phyloP scores from a whole-genome alignment of 2,797 vertebrate genomes.

The Sebastes ruberrimus region DNA sequence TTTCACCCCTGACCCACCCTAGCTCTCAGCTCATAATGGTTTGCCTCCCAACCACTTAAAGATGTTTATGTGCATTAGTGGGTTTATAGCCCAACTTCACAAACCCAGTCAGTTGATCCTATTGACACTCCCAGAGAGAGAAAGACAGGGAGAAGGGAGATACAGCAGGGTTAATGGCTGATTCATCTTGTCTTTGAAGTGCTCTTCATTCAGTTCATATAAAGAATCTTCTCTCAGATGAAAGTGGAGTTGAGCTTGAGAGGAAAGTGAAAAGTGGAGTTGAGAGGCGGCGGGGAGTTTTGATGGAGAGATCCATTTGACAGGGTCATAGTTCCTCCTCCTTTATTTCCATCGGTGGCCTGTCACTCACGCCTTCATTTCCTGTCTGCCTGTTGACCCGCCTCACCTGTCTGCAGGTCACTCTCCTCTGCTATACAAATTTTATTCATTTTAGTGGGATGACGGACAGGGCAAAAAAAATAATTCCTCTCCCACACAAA shows the following conservation, averaged over 20 bases:
- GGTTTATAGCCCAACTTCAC: slow-evolving; percentile 37
- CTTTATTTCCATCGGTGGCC: slow-evolving; percentile 53
- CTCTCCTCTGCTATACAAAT: slow-evolving; percentile 16
- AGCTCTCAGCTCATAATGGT: not conserved
- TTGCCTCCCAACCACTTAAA: not conserved
- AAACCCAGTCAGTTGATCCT: slow-evolving; percentile 29
- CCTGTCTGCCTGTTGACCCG: slow-evolving; percentile 46
- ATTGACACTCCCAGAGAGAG: slow-evolving; percentile 32
- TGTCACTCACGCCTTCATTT: slow-evolving; percentile 63
- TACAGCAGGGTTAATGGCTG: slow-evolving; percentile 52
- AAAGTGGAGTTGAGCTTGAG: slow-evolving; percentile 46
- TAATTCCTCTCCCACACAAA: slow-evolving; percentile 1
- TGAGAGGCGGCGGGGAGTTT: slow-evolving; percentile 31
- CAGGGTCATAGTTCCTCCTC: slow-evolving; percentile 54
- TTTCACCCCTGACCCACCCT: too few species aligned
- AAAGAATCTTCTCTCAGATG: slow-evolving; percentile 49
- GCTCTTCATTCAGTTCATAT: slow-evolving; percentile 47
- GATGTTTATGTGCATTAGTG: not conserved
- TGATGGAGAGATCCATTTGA: slow-evolving; percentile 57
- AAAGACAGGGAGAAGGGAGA: slow-evolving; percentile 11
- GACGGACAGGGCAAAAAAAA: not conserved
- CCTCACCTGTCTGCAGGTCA: slow-evolving; percentile 50
- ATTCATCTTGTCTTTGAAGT: slow-evolving; percentile 58
- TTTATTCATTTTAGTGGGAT: slow-evolving; percentile 16
- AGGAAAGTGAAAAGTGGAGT: slow-evolving; percentile 47